Base-by-base conservation (phyloP, 2,888 invertebrate species). In the Pasiphila rectangulata region DNA sequence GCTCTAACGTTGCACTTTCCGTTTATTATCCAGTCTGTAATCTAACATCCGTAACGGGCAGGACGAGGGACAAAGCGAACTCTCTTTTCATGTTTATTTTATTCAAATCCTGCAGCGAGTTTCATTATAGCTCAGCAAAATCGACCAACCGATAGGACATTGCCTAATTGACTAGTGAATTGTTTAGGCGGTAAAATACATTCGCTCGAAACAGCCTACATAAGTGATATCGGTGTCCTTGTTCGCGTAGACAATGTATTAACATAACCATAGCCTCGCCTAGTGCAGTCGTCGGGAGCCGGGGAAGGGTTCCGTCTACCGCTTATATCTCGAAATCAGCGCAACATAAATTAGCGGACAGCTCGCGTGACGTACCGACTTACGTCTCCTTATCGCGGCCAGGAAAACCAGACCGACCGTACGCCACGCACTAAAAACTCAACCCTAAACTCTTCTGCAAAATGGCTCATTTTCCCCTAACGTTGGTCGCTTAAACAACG, bases 341-440 rank as follows among this genome's bases (percentile, higher is more conserved):
- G 79, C 83, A 79, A 83, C 85, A 86, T 87, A 86, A 87, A 86
- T 87, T 84, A 85, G 82, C 78, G 79, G 80, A 81, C 80, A 81
- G 79, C 74, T 88, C 82, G 87, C 87, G 87, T 86, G 87, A 85
- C 85, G 83, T 74, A 73, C 79, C 67, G 80, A 77, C 85, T 85
- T 82, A 82, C 79, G 83, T 80, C 83, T 83, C 76, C 84, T 87
- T 87, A 87, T 88, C 88, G 81, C 67, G 59, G 59, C 67, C 75
- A 80, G 86, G 87, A 85, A 85, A 80, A 80, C 72, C 72, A n/a
- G 68, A 69, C 79, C 75, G 67, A 64, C 69, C 69, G 61, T 67
- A 63, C 59, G 59, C 59, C 53, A 51, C 51, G 38, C 53, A 54
- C 62, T 61, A 64, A 70, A 77, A 75, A 74, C 63, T 57, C 62